Evolutionary conservation across 2,888 invertebrate genomes (phyloP).

Genomic region (Aleiodes alternator): DNA sequence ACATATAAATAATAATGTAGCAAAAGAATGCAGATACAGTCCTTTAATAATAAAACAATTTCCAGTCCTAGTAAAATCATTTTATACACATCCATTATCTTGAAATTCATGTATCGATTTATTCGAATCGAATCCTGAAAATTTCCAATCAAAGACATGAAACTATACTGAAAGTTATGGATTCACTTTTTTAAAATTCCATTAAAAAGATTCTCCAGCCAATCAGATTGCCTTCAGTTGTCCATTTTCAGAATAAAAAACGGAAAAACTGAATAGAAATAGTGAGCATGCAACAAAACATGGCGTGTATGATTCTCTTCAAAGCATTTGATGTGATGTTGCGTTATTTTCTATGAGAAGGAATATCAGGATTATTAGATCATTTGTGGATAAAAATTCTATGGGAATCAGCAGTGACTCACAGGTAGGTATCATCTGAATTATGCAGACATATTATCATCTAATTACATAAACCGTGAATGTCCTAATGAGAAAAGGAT

Average conservation of each 20-base stretch:
- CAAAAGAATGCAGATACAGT: neutral
- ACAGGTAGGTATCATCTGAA: too few relatives aligned
- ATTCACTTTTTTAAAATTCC: neutral
- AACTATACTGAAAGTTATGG: neutral
- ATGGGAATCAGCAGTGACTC: too few relatives aligned
- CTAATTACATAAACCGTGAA: too few relatives aligned
- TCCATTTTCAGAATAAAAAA: conserved; percentile 41
- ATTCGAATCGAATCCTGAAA: conserved; percentile 33
- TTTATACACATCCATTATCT: conserved; percentile 49
- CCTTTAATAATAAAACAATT: neutral
- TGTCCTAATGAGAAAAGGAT: too few relatives aligned
- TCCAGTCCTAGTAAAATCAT: conserved; percentile 47
- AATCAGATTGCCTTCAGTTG: conserved; percentile 46
- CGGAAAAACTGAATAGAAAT: conserved; percentile 47
- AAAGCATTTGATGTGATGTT: conserved; percentile 53
- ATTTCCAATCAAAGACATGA: conserved; percentile 19
- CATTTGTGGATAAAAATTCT: too few relatives aligned
- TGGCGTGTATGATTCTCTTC: conserved; percentile 58
- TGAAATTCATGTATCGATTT: conserved; percentile 55
- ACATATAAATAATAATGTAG: conserved; percentile 17
- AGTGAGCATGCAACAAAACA: conserved; percentile 62
- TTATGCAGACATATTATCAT: too few relatives aligned
- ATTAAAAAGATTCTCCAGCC: conserved; percentile 5
- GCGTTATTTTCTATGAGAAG: conserved; percentile 39
- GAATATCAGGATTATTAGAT: conserved; percentile 13